Conservation (phyloP, 1,140 invertebrate genomes). For the Neodiprion pinetum region DNA sequence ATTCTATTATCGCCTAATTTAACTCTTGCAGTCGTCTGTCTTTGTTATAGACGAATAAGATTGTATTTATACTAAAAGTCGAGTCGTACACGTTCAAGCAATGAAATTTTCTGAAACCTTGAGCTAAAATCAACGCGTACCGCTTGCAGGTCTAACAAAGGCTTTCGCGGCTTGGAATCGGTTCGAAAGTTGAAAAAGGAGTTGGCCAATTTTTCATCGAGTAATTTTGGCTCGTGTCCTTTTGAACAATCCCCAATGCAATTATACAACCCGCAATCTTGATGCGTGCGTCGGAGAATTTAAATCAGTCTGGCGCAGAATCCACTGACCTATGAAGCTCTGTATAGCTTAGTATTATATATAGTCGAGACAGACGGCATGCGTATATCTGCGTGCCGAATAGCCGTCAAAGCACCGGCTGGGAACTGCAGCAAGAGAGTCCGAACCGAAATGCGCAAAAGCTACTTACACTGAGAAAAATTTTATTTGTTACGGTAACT, state of each 20-base stretch:
- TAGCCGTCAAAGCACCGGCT: neutral
- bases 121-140: neutral
- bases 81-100: neutral
- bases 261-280: constrained; percentile 2
- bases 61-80: neutral
- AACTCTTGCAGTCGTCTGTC: neutral
- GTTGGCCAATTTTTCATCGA: neutral
- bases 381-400: neutral
- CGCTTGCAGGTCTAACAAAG: too few species aligned
- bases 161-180: too few species aligned
- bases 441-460: neutral
- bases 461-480: neutral
- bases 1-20: too few species aligned
- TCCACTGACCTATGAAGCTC: neutral
- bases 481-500: too few species aligned
- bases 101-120: neutral
- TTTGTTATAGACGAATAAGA: neutral
- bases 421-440: neutral
- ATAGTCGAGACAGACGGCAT: neutral
- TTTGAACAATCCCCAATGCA: neutral
- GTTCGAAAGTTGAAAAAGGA: too few species aligned
- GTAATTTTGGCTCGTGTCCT: neutral
- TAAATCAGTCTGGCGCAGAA: neutral
- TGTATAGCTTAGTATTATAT: neutral
- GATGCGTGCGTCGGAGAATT: neutral